Evolutionary conservation across 2,113 vertebrate genomes (phyloP), one percentile per base, ranked within the genome.

Genomic region (Anser brachyrhynchus): DNA sequence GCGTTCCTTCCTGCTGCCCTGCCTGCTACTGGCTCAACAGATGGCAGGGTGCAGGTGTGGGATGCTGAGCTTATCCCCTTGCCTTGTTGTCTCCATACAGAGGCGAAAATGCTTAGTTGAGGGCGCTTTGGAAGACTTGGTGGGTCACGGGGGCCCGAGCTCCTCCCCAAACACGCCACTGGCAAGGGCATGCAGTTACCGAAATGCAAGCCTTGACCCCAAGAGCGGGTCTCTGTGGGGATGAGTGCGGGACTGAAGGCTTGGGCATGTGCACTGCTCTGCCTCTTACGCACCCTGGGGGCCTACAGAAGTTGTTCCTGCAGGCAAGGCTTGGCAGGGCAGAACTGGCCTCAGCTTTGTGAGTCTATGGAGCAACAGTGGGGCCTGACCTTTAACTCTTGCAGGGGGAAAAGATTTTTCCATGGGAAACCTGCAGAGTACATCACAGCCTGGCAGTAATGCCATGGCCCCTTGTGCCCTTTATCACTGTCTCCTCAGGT

Each of bases 401-500:
- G 28, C 23, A 77, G 31, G 21, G 21, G n/a, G 14, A 49, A 43
- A 59, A 29, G 23, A 13, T 69, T 78, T 82, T 51, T 57, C 33
- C 1, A 3, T 9, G 15, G 33, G 62, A 83, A 87, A 33, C 23
- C 59, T 67, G 54, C 3, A 23, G 5, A 6, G 9, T 31, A 51
- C 6, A 22, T 51, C 54, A 23, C 0, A 0, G 28, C 10, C 21
- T 75, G 52, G 9, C 29, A 55, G 25, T 37, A 10, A 59, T 76
- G 20, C 61, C 0, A 0, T 11, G 15, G 10, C 20, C 69, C 13
- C 25, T 69, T 76, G 19, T 28, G 37, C 28, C 49, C 35, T 54
- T 21, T 52, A 23, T 31, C 35, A 52, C 0, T 0, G 17, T 10
- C n/a, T 76, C 64, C 39, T 76, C 37, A n/a, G 23, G 4, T 54